Percentiles rank a stretch among this genome's conserved stretches.
These are phyloP conservation scores for Cryptocheilus praepositus DNA, from an alignment of 2,888 invertebrate species.

Conservation along the genomic window DNA sequence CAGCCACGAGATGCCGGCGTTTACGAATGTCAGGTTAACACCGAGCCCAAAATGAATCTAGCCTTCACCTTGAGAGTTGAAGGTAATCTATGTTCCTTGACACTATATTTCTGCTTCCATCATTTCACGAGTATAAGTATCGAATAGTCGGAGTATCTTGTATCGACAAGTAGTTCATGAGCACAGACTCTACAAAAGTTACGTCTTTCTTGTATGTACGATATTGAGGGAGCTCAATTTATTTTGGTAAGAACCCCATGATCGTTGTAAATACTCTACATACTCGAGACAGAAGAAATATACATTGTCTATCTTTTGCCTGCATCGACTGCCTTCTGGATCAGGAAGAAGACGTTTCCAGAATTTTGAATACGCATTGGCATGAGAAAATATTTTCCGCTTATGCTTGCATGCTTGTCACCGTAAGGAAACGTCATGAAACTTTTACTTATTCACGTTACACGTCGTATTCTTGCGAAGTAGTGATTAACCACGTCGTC, in stretches of 20 bases:
- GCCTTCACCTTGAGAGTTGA: slow-evolving; percentile 87
- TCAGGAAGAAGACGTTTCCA: slow-evolving; percentile 42
- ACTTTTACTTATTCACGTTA: not conserved
- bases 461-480: not conserved
- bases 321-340: slow-evolving; percentile 46
- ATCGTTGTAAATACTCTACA: slow-evolving; percentile 42
- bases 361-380: slow-evolving; percentile 46
- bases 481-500: too few relatives aligned
- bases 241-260: slow-evolving; percentile 11
- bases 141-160: too few relatives aligned
- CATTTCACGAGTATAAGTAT: not conserved
- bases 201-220: too few relatives aligned
- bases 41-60: slow-evolving; percentile 92
- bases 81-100: slow-evolving; percentile 77
- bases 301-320: slow-evolving; percentile 32
- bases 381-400: slow-evolving; percentile 47
- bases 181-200: too few relatives aligned
- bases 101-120: not conserved
- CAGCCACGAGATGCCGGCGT: slow-evolving; percentile 90
- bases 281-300: slow-evolving; percentile 32
- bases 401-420: slow-evolving; percentile 51
- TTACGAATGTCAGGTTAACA: slow-evolving; percentile 93
- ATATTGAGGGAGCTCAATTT: slow-evolving; percentile 24
- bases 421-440: slow-evolving; percentile 24
- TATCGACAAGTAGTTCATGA: too few relatives aligned